Conservation (phyloP, 1,140 invertebrate species). For the Zophobas atratus region DNA sequence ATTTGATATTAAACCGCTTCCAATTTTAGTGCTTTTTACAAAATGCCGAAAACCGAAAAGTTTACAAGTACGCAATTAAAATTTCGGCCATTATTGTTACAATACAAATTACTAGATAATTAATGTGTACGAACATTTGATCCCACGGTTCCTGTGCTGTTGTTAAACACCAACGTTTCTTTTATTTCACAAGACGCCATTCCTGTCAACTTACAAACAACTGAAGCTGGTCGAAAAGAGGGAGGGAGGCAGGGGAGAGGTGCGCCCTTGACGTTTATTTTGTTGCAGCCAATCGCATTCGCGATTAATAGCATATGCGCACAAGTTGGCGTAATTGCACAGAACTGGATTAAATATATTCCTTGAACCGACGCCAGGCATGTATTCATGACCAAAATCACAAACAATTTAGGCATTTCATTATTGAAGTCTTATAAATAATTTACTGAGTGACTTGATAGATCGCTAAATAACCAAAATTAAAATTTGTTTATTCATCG, state of each 20-base stretch:
- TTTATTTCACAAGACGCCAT: conserved; percentile 49
- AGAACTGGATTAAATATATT: too few relatives aligned
- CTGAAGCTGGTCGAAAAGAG: neutral
- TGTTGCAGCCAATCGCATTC: neutral
- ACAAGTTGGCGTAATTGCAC: neutral
- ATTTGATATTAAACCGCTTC: neutral
- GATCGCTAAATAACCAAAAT: too few relatives aligned
- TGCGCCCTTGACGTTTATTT: neutral
- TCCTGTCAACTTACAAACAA: conserved; percentile 24
- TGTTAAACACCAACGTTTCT: conserved; percentile 39
- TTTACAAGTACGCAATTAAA: conserved; percentile 5
- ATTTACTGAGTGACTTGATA: too few relatives aligned
- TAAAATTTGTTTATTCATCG: too few relatives aligned
- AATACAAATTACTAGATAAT: neutral
- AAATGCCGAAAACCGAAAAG: conserved; percentile 10
- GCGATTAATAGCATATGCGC: neutral
- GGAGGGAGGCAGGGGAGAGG: conserved; percentile 9
- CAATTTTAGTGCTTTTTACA: conserved; percentile 29
- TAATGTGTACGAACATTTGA: conserved; percentile 20
- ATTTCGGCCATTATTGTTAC: neutral
- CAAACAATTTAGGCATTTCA: too few relatives aligned
- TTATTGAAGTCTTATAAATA: too few relatives aligned
- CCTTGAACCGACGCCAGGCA: too few relatives aligned
- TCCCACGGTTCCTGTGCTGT: conserved; percentile 27
- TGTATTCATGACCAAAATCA: too few relatives aligned